Evolutionary conservation across 92 coral and sea anemone species (phyloP).

Genomic region (Epizoanthus fatuus): DNA sequence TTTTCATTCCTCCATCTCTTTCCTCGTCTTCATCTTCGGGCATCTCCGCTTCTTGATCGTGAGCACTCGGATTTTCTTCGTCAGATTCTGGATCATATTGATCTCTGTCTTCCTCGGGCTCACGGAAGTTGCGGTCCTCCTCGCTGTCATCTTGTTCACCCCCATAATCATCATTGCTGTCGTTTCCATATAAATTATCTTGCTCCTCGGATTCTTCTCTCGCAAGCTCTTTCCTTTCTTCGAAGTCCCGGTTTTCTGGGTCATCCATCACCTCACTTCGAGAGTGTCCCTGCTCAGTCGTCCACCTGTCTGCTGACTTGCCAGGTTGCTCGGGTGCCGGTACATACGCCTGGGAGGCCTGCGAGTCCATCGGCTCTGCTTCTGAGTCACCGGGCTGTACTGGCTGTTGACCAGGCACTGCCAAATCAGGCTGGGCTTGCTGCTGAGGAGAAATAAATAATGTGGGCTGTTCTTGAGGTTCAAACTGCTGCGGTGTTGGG

Average conservation of each 20-base stretch:
- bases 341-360: neutral
- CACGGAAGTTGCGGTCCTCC: slow-evolving; percentile 7
- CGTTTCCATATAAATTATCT: slow-evolving; percentile 35
- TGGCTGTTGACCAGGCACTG: too few relatives aligned
- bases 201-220: slow-evolving; percentile 39
- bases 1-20: slow-evolving; percentile 20
- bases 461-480: slow-evolving; percentile 32
- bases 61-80: neutral
- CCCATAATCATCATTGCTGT: slow-evolving; percentile 66
- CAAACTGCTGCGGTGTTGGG: slow-evolving; percentile 27
- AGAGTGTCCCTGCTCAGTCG: slow-evolving; percentile 73
- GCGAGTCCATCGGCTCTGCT: neutral
- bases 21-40: slow-evolving; percentile 33
- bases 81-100: slow-evolving; percentile 19
- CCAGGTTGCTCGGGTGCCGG: slow-evolving; percentile 11
- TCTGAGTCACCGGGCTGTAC: neutral
- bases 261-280: slow-evolving; percentile 80
- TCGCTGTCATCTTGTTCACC: slow-evolving; percentile 61
- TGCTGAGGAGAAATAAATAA: slow-evolving; percentile 4
- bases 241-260: slow-evolving; percentile 35
- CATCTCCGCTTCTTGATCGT: slow-evolving; percentile 3
- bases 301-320: slow-evolving; percentile 53
- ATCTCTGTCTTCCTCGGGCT: slow-evolving; percentile 53
- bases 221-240: slow-evolving; percentile 43
- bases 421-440: slow-evolving; percentile 14